These are phyloP conservation scores for Bursaphelenchus okinawaensis DNA, from an alignment of 2,888 invertebrate species.

Conservation along the genomic window DNA sequence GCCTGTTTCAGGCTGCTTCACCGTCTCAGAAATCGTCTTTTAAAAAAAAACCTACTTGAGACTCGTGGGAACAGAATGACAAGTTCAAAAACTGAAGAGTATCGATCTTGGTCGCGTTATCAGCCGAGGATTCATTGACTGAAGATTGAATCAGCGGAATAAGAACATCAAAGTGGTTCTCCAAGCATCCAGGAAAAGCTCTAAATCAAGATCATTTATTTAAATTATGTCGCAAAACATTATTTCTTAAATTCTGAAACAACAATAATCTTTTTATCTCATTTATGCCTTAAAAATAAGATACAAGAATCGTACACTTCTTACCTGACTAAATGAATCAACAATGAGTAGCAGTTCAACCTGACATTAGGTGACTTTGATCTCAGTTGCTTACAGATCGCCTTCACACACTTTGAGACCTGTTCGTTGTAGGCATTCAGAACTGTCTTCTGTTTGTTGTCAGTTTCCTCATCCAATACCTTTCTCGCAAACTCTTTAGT, in stretches of 20 bases:
- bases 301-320: neutral
- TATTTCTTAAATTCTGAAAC: too few relatives aligned
- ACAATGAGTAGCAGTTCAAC: conserved; percentile 81
- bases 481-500: conserved; percentile 8
- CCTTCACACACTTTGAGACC: conserved; percentile 70
- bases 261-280: too few relatives aligned
- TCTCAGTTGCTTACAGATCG: conserved; percentile 79
- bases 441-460: conserved; percentile 15
- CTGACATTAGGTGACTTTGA: conserved; percentile 74
- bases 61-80: conserved; percentile 73
- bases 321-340: conserved; percentile 79
- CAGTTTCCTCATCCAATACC: conserved; percentile 20
- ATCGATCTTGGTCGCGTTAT: conserved; percentile 87
- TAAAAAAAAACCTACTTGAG: conserved; percentile 60
- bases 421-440: conserved; percentile 58
- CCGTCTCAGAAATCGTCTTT: neutral
- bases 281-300: too few relatives aligned
- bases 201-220: conserved; percentile 12
- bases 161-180: conserved; percentile 75
- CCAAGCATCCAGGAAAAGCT: conserved; percentile 66
- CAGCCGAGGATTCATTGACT: conserved; percentile 32
- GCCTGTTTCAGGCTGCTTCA: too few relatives aligned
- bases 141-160: conserved; percentile 79
- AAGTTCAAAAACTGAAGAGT: conserved; percentile 84
- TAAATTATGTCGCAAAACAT: too few relatives aligned